Evolutionary conservation across 2,113 vertebrate species (phyloP).

Genomic region (Theristicus caerulescens): DNA sequence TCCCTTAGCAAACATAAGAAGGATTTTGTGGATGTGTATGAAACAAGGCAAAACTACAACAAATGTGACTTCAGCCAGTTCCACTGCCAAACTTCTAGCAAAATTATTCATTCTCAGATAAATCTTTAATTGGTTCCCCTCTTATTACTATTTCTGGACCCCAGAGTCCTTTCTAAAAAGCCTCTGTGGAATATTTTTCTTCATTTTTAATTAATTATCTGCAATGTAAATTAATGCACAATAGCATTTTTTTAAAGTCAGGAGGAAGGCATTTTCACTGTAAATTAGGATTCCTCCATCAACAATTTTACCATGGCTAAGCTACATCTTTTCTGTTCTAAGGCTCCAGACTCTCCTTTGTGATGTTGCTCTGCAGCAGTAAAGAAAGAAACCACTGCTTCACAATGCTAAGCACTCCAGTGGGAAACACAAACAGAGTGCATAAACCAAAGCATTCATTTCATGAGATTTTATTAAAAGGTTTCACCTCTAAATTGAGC

Average conservation of each 20-base stretch:
- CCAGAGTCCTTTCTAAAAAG: constrained; percentile 67
- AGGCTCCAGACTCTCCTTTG: constrained; percentile 52
- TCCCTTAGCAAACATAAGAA: background rate
- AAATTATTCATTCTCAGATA: constrained; percentile 48
- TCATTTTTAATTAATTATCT: constrained; percentile 80
- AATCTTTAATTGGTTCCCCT: constrained; percentile 66
- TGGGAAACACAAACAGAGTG: constrained; percentile 78
- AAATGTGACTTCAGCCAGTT: constrained; percentile 33
- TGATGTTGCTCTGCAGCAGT: constrained; percentile 55
- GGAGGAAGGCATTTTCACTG: constrained; percentile 62
- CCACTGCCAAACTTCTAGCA: constrained; percentile 4
- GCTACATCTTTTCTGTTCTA: constrained; percentile 61
- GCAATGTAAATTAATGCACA: constrained; percentile 72
- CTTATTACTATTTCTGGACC: constrained; percentile 45
- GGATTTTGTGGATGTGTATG: background rate
- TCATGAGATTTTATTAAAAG: constrained; percentile 81
- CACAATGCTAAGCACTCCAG: constrained; percentile 73
- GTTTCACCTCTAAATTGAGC: constrained; percentile 84
- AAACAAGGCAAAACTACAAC: background rate
- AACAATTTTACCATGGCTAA: constrained; percentile 49
- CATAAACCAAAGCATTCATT: constrained; percentile 80
- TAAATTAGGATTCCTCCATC: constrained; percentile 70
- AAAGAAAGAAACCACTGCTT: constrained; percentile 65
- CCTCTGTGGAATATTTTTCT: constrained; percentile 65
- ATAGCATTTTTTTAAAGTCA: constrained; percentile 66